Evolutionary conservation across 2,888 invertebrate genomes (phyloP).

Genomic region (Abrostola triplasia): DNA sequence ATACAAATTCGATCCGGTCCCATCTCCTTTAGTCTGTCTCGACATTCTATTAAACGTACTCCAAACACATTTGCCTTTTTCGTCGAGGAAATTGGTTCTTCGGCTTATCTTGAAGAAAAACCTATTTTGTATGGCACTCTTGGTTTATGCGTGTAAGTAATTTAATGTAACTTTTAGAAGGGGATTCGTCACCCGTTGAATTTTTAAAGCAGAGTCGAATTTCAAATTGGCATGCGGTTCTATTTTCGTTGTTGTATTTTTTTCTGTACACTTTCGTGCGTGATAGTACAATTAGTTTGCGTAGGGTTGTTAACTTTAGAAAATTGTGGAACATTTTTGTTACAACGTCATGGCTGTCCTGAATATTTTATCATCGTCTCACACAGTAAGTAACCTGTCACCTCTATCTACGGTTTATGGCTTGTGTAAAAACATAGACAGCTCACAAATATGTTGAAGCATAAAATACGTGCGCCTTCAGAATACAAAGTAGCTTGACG

Average conservation of each 20-base stretch:
- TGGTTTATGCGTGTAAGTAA: conserved; percentile 59
- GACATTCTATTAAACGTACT: conserved; percentile 72
- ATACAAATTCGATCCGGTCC: conserved; percentile 66
- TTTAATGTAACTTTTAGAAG: conserved; percentile 59
- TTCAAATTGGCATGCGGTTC: conserved; percentile 31
- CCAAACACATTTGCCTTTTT: conserved; percentile 73
- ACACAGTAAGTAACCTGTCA: conserved; percentile 36
- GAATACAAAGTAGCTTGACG: conserved; percentile 1
- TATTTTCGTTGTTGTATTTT: conserved; percentile 18
- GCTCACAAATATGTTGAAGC: conserved; percentile 5
- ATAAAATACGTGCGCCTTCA: conserved; percentile 2
- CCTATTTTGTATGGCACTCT: conserved; percentile 59
- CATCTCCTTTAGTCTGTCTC: conserved; percentile 63
- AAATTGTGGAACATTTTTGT: conserved; percentile 14
- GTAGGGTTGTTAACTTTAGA: conserved; percentile 14
- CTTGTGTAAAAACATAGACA: conserved; percentile 15
- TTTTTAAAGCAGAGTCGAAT: conserved; percentile 40
- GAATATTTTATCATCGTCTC: conserved; percentile 34
- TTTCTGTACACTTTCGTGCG: conserved; percentile 18
- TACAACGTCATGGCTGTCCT: not conserved
- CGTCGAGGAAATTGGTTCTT: conserved; percentile 71
- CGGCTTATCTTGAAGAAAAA: conserved; percentile 68
- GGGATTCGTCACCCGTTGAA: conserved; percentile 44
- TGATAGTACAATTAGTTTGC: conserved; percentile 24
- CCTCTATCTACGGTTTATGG: conserved; percentile 41